Evolutionary conservation across 2,888 invertebrate species (phyloP), one percentile per base, ranked within the genome.

Genomic region (Lagria hirta): DNA sequence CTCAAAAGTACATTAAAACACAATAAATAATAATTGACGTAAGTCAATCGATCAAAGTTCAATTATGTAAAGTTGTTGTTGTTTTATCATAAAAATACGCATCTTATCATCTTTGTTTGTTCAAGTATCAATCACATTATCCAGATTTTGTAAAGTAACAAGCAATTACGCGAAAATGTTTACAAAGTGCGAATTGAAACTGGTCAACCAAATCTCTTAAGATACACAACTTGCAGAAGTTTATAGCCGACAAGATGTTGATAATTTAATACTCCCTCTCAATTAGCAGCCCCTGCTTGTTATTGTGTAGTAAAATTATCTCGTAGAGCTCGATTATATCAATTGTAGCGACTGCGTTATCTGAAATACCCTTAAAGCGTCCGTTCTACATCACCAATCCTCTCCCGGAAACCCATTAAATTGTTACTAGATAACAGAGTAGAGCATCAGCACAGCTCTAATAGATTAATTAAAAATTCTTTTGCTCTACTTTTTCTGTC

Each of bases 201-300:
- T 33, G 41, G 41, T 41, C 43, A 27, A 18, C 14, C 30, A 30
- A 37, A 22, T 43, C 43, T 32, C 35, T 21, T 18, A 43, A 36
- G 43, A 32, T 8, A 24, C 32, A 12, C 30, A 24, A 35, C 52
- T 46, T 43, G 51, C 52, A 48, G 52, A 58, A 61, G 60, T 64
- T 61, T 54, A 53, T 54, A 53, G 46, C 55, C 52, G 50, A 55
- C 58, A 61, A 64, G 61, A 61, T 53, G 58, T 58, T 59, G 61
- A 64, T 66, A 67, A 67, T 66, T 66, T 66, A 67, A 67, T 66
- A 65, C 40, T 29, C 58, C 59, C 57, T 59, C 65, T 63, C 64
- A 67, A 66, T 67, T 67, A 66, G 65, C 57, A 57, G 57, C 55
- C 58, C 59, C 52, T 60, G 58, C 61, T 62, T 60, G 64, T 62